Percentiles rank a stretch among this genome's conserved stretches.
Evolutionary conservation across 2,113 vertebrate species (phyloP).

Genomic region (Perca flavescens): DNA sequence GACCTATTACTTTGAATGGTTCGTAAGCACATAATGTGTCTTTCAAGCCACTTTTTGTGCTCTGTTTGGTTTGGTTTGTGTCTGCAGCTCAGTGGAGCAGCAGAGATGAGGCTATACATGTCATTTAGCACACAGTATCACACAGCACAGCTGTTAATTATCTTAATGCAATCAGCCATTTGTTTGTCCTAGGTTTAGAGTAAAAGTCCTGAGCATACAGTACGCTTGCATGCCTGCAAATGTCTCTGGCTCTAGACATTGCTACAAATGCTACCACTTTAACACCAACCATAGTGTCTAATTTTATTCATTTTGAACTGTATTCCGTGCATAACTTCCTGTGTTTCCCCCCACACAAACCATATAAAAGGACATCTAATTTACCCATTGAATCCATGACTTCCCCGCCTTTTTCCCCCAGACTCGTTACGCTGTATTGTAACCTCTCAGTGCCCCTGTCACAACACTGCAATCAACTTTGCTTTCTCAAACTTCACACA

Average conservation of each 20-base stretch:
- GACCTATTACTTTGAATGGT: conserved; percentile 16
- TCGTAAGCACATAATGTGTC: conserved; percentile 24
- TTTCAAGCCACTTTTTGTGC: conserved; percentile 3
- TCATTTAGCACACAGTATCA: conserved; percentile 39
- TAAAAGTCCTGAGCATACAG: neutral
- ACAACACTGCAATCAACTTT: conserved; percentile 56
- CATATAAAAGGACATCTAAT: neutral
- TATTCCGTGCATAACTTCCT: neutral
- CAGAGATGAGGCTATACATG: conserved; percentile 9
- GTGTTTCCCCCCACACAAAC: neutral
- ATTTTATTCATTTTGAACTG: conserved; percentile 21
- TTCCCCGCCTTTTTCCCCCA: neutral
- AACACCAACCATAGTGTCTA: neutral
- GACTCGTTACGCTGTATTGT: conserved; percentile 35
- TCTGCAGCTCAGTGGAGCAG: conserved; percentile 17
- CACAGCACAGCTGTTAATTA: conserved; percentile 53
- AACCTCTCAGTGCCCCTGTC: conserved; percentile 60
- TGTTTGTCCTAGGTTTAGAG: conserved; percentile 15
- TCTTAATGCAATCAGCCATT: conserved; percentile 47
- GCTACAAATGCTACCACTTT: neutral
- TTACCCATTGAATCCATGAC: neutral
- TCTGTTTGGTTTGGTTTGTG: conserved; percentile 21
- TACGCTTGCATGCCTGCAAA: neutral
- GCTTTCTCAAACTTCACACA: conserved; percentile 62
- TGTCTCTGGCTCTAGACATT: conserved; percentile 1